A percentile compares a stretch with the other conserved stretches of the same genome.
These are phyloP conservation scores for Globodera rostochiensis DNA, from an alignment of 1,140 invertebrate species.

Conservation along the genomic window DNA sequence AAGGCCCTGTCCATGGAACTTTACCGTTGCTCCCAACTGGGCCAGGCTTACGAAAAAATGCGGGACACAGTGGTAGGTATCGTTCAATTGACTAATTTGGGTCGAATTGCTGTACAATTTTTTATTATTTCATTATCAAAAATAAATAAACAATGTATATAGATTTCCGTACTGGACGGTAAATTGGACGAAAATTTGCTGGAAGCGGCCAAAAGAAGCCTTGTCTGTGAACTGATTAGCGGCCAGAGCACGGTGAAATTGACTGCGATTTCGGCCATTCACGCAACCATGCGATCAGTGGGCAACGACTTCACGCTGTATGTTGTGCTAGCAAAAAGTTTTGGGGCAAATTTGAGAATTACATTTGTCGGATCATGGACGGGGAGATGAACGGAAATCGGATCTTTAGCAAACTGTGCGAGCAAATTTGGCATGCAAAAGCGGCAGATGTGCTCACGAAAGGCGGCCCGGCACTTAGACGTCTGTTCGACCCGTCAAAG, in stretches of 20 bases:
- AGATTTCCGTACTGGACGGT: constrained; percentile 67
- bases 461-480: constrained; percentile 2
- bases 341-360: neutral
- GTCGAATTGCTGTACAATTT: too few relatives aligned
- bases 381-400: neutral
- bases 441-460: constrained; percentile 13
- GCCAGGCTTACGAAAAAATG: constrained; percentile 78
- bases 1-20: constrained; percentile 76
- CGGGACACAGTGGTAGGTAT: constrained; percentile 75
- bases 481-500: constrained; percentile 15
- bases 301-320: constrained; percentile 21
- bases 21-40: constrained; percentile 76
- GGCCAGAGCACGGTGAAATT: constrained; percentile 78
- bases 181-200: constrained; percentile 77
- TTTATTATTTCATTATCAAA: too few relatives aligned
- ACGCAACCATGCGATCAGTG: constrained; percentile 73
- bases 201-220: constrained; percentile 80
- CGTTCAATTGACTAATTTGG: too few relatives aligned
- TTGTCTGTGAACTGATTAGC: constrained; percentile 82
- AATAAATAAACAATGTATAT: neutral
- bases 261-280: constrained; percentile 74
- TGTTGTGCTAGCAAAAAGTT: neutral
- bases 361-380: too few relatives aligned
- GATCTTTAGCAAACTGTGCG: constrained; percentile 21
- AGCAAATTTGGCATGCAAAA: constrained; percentile 25